Base-by-base conservation (phyloP, 2,797 vertebrate species). In the Thamnophis elegans region DNA sequence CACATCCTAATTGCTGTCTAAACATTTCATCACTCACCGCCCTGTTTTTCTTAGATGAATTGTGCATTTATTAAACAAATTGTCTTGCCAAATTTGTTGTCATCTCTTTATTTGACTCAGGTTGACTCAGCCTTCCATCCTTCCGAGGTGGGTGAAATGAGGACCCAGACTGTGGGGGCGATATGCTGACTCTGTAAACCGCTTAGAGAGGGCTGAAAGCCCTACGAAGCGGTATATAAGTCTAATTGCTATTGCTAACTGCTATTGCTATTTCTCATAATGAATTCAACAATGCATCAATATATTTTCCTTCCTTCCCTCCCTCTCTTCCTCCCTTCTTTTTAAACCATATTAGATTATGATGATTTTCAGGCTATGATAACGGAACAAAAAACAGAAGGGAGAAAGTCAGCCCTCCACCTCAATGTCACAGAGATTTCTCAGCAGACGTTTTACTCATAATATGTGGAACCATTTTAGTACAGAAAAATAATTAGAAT, bases 241-340 rank as follows among this genome's bases (percentile, higher is more conserved):
- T n/a, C n/a, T n/a, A n/a, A n/a, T n/a, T n/a, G n/a, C n/a, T n/a
- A n/a, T n/a, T n/a, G n/a, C n/a, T n/a, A n/a, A n/a, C n/a, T n/a
- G n/a, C n/a, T n/a, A n/a, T n/a, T n/a, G n/a, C n/a, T n/a, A n/a
- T 94, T 96, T 95, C 92, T 94, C 93, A 92, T 94, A 93, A 95
- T 90, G 65, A 90, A 73, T 4, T 62, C 60, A 93, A 56, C 56
- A 93, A 91, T 92, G 91, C 92, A 94, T 93, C 92, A 94, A 95
- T 94, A 90, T 16, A 90, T 18, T 32, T 1, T 62, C 9, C 60
- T 9, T 59, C 14, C 2, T 32, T 18, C 9, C 59, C 59, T 60
- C 22, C 59, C 9, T 60, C 20, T 1, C 59, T 26, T 12, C n/a
- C 16, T 16, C 6, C 7, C 6, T 36, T 36, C n/a, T 78, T 78